Percentiles rank a stretch among this genome's conserved stretches.
These are phyloP conservation scores for Buceros bicornis DNA, from an alignment of 2,797 vertebrate species.

Conservation along the genomic window DNA sequence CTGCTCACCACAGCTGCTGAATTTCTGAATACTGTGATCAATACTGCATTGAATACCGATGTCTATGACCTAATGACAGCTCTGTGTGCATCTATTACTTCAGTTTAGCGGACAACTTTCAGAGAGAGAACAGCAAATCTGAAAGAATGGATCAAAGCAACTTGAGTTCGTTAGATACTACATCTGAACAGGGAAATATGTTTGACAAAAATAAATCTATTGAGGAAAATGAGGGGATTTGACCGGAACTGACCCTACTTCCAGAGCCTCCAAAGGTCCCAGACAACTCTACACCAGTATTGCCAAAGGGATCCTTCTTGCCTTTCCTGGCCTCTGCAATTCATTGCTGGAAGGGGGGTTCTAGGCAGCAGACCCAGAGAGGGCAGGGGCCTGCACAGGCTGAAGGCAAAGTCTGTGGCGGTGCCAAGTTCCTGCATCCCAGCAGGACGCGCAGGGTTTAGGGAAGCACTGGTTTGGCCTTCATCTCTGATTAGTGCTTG, in stretches of 20 bases:
- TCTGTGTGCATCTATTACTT: neutral
- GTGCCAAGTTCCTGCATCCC: neutral
- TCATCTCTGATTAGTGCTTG: neutral
- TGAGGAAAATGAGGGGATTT: neutral
- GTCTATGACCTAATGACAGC: neutral
- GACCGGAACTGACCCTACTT: neutral
- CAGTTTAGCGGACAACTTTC: neutral
- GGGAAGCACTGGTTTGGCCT: neutral
- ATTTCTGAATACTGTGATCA: constrained; percentile 28
- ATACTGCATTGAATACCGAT: constrained; percentile 1
- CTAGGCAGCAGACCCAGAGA: neutral
- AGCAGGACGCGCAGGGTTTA: neutral
- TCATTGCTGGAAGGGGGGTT: neutral
- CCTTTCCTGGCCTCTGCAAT: neutral
- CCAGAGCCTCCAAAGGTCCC: neutral
- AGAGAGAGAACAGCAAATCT: neutral
- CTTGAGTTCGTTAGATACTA: neutral
- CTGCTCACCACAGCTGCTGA: neutral
- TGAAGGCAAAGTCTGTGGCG: neutral
- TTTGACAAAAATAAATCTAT: neutral
- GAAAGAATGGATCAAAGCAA: neutral
- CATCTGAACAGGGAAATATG: neutral
- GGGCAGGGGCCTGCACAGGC: neutral
- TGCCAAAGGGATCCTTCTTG: neutral
- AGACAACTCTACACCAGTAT: neutral